Base-by-base conservation (phyloP, 1,140 invertebrate genomes). In the Ceratoteleas bidentatus region DNA sequence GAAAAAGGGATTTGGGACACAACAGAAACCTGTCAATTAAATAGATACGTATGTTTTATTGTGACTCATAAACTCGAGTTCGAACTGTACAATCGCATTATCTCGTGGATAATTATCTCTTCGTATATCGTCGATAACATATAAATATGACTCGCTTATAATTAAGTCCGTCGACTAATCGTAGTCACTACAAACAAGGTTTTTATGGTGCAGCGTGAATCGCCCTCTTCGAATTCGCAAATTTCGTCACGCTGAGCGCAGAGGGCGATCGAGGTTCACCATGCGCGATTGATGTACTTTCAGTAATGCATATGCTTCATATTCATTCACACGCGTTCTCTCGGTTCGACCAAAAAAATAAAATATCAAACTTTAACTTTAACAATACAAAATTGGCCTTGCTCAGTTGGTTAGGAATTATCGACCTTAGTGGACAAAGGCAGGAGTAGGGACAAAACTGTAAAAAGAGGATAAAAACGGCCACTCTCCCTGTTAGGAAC, bases 201-300 rank as follows among this genome's bases (percentile, higher is more conserved):
- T 70, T 57, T 77, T 57, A 84, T 84, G 82, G 82, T 84, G 72
- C 43, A 78, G 69, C 82, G 68, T 84, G 82, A 84, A 84, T 84
- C 82, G 82, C 69, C 73, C 68, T 69, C 82, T 84, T 47, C 32
- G 74, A 60, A 64, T 57, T 74, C 49, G 43, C 45, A 24, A 38
- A 9, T 58, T 24, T 52, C 45, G 36, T 1, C 1, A 40, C 16
- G 47, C 16, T 15, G 38, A 52, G 56, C 52, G 16, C 45, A 80
- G 82, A 84, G 68, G 69, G 56, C 77, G 82, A 84, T 84, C 82
- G 74, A 84, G 82, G 77, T 78, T 78, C 77, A 81, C 82, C 82
- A 80, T 84, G 6, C 40, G 24, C 14, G 32, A 50, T 57, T 24
- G 8, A 43, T 66, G 10, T 45, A 45, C 43, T 45, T 45, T n/a